Conservation (phyloP, 2,888 invertebrate genomes). For the Nemotelus pantherinus region DNA sequence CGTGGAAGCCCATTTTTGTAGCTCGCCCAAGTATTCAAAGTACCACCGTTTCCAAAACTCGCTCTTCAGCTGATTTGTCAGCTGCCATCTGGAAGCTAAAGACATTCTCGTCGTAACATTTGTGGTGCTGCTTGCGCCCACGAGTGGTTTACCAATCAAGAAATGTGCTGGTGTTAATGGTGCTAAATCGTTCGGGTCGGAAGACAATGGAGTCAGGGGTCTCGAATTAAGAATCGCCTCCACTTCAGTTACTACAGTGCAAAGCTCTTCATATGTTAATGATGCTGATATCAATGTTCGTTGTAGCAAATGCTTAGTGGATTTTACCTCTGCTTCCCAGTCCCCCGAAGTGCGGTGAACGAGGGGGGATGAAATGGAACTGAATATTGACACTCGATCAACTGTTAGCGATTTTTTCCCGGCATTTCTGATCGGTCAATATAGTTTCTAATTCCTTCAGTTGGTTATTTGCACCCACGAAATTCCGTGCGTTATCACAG, state of each 20-base stretch:
- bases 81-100: constrained; percentile 47
- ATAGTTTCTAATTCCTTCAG: neutral
- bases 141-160: constrained; percentile 48
- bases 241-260: constrained; percentile 46
- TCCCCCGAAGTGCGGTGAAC: constrained; percentile 50
- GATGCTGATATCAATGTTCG: neutral
- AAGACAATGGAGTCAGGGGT: constrained; percentile 49
- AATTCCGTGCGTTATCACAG: constrained; percentile 16
- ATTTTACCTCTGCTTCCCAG: constrained; percentile 52
- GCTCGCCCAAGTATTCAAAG: constrained; percentile 7
- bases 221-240: constrained; percentile 54
- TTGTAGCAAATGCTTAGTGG: constrained; percentile 48
- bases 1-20: constrained; percentile 9
- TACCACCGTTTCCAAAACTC: constrained; percentile 6
- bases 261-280: constrained; percentile 34
- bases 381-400: neutral
- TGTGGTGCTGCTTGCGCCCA: constrained; percentile 3
- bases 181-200: constrained; percentile 51
- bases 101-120: constrained; percentile 11
- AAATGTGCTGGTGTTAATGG: constrained; percentile 51
- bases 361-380: constrained; percentile 49
- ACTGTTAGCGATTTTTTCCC: neutral
- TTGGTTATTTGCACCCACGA: constrained; percentile 16
- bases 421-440: neutral
- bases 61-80: neutral